Percentiles rank a stretch among this genome's conserved stretches.
phyloP scores from a whole-genome alignment of 2,113 vertebrate species.

The Chitala chitala region DNA sequence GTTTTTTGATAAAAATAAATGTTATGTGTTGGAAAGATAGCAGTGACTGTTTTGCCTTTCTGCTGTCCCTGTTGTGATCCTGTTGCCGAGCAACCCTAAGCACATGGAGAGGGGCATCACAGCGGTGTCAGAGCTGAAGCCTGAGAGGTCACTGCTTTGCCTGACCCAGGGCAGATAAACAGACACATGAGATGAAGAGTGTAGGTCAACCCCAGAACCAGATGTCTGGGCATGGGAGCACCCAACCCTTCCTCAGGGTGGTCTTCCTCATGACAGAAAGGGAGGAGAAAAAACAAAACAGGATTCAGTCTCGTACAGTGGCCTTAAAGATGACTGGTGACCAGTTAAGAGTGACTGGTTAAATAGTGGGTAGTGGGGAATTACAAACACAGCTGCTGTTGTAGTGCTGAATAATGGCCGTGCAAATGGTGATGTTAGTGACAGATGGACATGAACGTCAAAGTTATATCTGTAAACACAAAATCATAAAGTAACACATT shows the following conservation, averaged over 20 bases:
- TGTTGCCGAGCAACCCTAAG: not conserved
- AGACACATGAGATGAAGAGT: not conserved
- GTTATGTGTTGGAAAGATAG: too few relatives aligned
- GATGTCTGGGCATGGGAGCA: slow-evolving; percentile 3
- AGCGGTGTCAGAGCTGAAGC: not conserved
- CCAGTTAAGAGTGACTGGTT: not conserved
- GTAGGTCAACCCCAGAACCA: not conserved
- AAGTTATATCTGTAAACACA: too few relatives aligned
- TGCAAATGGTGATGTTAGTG: too few relatives aligned
- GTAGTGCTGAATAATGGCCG: not conserved
- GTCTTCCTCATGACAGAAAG: not conserved
- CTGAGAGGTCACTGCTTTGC: not conserved
- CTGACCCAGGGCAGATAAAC: slow-evolving; percentile 1
- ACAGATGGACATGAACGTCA: too few relatives aligned
- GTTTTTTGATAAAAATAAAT: not conserved
- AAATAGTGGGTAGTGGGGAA: not conserved
- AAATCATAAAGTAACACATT: too few relatives aligned
- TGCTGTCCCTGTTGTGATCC: not conserved
- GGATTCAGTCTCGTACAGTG: not conserved
- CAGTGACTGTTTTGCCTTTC: not conserved
- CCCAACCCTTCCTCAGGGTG: not conserved
- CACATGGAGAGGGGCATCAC: not conserved
- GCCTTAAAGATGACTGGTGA: not conserved
- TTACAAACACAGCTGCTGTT: not conserved
- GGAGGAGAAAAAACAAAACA: not conserved